Evolutionary conservation across 2,113 vertebrate genomes (phyloP).

Genomic region (Hypocryptadius cinnamomeus): DNA sequence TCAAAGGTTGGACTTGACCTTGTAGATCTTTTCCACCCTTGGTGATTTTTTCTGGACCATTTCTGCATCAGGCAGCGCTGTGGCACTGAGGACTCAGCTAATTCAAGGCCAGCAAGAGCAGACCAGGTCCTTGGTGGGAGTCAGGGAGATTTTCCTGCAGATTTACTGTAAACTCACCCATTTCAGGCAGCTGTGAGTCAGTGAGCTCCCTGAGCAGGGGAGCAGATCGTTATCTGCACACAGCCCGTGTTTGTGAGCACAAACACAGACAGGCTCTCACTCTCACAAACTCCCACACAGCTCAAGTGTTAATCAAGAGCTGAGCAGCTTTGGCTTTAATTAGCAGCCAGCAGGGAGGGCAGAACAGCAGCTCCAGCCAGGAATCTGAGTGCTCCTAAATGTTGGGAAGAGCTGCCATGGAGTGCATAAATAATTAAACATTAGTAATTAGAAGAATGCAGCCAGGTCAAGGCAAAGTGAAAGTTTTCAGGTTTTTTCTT

Average conservation of each 20-base stretch:
- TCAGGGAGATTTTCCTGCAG: background rate
- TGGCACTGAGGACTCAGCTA: background rate
- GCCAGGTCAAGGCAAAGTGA: background rate
- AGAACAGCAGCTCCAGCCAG: background rate
- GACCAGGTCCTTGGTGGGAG: background rate
- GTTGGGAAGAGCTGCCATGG: background rate
- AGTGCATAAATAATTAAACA: background rate
- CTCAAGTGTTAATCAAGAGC: background rate
- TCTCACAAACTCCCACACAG: background rate
- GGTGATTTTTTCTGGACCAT: background rate
- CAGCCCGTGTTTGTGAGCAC: background rate
- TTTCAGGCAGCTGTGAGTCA: background rate
- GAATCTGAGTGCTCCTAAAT: background rate
- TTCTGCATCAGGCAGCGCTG: background rate
- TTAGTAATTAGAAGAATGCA: background rate
- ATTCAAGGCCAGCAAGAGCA: background rate
- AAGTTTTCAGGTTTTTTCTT: background rate
- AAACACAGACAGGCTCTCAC: background rate
- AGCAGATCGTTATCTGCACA: background rate
- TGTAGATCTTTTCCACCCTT: background rate
- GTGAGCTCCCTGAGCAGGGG: background rate
- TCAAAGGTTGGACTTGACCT: background rate
- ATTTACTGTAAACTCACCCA: background rate
- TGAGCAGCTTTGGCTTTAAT: background rate
- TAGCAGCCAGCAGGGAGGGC: slow-evolving; percentile 9